These are phyloP conservation scores for Odontocerum albicorne DNA, from an alignment of 2,888 invertebrate species.

Conservation along the genomic window DNA sequence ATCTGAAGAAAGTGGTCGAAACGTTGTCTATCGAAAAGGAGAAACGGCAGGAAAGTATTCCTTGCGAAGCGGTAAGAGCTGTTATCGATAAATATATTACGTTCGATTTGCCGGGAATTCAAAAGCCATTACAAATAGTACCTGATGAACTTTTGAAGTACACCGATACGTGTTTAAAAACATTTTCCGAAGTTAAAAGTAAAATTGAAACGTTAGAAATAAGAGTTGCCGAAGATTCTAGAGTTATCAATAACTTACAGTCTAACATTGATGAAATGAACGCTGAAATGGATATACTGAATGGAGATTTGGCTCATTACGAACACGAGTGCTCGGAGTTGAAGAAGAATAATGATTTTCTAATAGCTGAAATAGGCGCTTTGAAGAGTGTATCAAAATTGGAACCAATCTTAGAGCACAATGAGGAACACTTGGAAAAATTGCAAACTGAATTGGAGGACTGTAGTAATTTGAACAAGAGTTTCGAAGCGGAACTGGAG, in stretches of 20 bases:
- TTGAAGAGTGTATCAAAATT: slow-evolving; percentile 65
- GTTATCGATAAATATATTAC: slow-evolving; percentile 48
- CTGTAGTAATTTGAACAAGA: slow-evolving; percentile 58
- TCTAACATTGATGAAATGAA: slow-evolving; percentile 60
- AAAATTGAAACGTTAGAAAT: slow-evolving; percentile 60
- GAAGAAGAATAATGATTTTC: slow-evolving; percentile 70
- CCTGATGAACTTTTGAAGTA: slow-evolving; percentile 26
- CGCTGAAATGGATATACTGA: slow-evolving; percentile 54
- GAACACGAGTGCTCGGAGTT: slow-evolving; percentile 67
- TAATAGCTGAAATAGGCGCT: slow-evolving; percentile 66
- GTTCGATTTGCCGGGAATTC: slow-evolving; percentile 51
- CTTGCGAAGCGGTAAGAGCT: slow-evolving; percentile 14
- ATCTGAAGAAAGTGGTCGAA: slow-evolving; percentile 32
- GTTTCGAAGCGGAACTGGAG: slow-evolving; percentile 61
- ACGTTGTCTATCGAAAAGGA: slow-evolving; percentile 6
- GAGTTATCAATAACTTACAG: slow-evolving; percentile 55
- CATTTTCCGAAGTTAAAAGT: slow-evolving; percentile 59
- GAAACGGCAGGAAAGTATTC: not conserved
- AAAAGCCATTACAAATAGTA: slow-evolving; percentile 33
- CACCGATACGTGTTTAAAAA: slow-evolving; percentile 48
- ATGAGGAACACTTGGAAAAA: slow-evolving; percentile 67
- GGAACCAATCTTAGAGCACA: slow-evolving; percentile 71
- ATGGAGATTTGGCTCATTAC: slow-evolving; percentile 52
- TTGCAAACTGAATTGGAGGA: slow-evolving; percentile 68
- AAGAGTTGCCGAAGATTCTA: slow-evolving; percentile 59